These are phyloP conservation scores for Mactromeris polynyma DNA, from an alignment of 2,888 invertebrate genomes.

Conservation along the genomic window DNA sequence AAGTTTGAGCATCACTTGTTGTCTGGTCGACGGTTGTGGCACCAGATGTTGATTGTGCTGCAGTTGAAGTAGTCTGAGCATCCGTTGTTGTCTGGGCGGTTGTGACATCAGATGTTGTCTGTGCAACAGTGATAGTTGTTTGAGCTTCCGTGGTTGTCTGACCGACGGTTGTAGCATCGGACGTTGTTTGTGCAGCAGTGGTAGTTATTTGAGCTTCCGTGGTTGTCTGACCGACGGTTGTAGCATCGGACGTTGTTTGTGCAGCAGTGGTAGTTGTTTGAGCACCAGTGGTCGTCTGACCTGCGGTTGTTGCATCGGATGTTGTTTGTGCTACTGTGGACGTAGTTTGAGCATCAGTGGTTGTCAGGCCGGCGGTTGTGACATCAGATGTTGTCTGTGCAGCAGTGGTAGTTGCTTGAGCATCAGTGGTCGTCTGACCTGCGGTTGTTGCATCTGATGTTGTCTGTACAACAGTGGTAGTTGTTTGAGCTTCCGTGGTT, in stretches of 20 bases:
- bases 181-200: not conserved
- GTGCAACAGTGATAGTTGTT: not conserved
- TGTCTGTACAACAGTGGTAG: not conserved
- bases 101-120: not conserved
- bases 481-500: not conserved
- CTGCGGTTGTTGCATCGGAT: conserved; percentile 1
- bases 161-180: not conserved
- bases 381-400: not conserved
- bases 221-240: not conserved
- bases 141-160: not conserved
- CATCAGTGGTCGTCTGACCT: not conserved
- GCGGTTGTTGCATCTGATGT: not conserved
- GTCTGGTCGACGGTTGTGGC: not conserved
- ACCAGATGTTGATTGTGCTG: not conserved
- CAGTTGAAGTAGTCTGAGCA: not conserved
- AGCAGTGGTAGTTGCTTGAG: not conserved
- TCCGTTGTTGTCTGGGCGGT: not conserved
- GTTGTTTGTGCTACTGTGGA: not conserved
- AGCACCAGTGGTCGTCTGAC: not conserved
- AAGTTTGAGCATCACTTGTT: not conserved
- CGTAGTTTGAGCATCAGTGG: not conserved
- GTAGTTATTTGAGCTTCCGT: not conserved
- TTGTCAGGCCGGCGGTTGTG: not conserved
- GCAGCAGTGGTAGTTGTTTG: not conserved
- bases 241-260: not conserved